Evolutionary conservation across 2,888 invertebrate genomes (phyloP), one percentile per base, ranked within the genome.

Genomic region (Volucella zonaria): DNA sequence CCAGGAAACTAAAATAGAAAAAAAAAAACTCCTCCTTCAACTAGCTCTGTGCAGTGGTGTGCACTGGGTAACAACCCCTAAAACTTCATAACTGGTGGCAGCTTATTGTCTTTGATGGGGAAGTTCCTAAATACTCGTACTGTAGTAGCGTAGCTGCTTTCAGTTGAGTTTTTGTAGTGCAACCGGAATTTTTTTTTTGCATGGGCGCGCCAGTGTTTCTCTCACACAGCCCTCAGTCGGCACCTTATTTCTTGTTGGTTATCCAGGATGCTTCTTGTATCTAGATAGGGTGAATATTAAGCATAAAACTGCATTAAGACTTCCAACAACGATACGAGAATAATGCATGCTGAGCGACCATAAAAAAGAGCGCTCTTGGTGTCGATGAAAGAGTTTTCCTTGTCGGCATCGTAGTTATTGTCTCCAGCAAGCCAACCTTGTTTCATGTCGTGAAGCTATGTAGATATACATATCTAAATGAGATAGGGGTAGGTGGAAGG

Each of bases 61-160:
- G 58, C 54, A 62, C 47, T 45, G 40, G 14, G 68, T 54, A 70
- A 31, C 43, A 56, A 18, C 11, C 47, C 70, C 64, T 31, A 45
- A 76, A 85, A 85, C 85, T 81, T 76, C 81, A 85, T 85, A 80
- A 73, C 81, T 58, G 68, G 51, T 68, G 62, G 85, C 64, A 81
- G 85, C 85, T 85, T 85, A 81, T 85, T 85, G 81, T 85, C 76
- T 73, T 85, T 81, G 68, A 77, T 49, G 85, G 68, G 68, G 67
- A 68, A 59, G 76, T 71, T 77, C 73, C 76, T 77, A 68, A 81
- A 81, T 85, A 62, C 58, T 62, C 31, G 31, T 31, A 31, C 31
- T 31, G 31, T 31, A 31, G 52, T 76, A 42, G 68, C 58, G 80
- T 81, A 77, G 73, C 73, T 85, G 85, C 49, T 62, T 42, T 52